These are phyloP conservation scores for Hemibagrus wyckioides DNA, from an alignment of 2,113 vertebrate genomes.

Conservation along the genomic window DNA sequence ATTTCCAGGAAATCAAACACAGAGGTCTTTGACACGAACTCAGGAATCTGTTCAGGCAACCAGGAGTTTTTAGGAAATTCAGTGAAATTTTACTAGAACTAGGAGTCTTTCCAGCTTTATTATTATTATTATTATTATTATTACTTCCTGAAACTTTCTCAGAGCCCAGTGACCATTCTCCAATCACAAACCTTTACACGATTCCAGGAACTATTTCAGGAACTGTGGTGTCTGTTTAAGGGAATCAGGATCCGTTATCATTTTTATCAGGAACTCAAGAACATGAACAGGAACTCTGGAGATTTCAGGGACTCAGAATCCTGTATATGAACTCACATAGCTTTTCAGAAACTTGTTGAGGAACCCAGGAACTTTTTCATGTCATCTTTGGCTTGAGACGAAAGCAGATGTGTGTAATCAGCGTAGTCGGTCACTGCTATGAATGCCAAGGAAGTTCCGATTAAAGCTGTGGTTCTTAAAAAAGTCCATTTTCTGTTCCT, in stretches of 20 bases:
- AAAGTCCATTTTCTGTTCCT: not conserved
- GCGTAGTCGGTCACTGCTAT: not conserved
- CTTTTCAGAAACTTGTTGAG: not conserved
- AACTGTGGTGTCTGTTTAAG: too few relatives aligned
- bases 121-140: too few relatives aligned
- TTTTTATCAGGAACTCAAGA: too few relatives aligned
- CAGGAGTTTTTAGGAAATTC: not conserved
- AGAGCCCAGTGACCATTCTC: too few relatives aligned
- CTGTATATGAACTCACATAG: not conserved
- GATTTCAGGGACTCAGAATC: not conserved
- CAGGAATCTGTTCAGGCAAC: not conserved
- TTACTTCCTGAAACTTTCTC: too few relatives aligned
- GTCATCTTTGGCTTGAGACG: not conserved
- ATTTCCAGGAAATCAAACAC: not conserved
- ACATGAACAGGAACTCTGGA: too few relatives aligned
- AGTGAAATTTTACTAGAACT: not conserved
- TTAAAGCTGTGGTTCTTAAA: not conserved
- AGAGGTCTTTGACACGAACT: not conserved
- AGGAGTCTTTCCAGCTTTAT: too few relatives aligned
- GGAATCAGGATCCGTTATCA: too few relatives aligned
- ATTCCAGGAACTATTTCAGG: not conserved
- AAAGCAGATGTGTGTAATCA: not conserved
- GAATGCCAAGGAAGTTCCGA: not conserved
- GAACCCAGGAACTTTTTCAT: not conserved
- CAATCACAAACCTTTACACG: too few relatives aligned